phyloP scores from a whole-genome alignment of 2,113 vertebrate genomes.

The Grantiella picta region DNA sequence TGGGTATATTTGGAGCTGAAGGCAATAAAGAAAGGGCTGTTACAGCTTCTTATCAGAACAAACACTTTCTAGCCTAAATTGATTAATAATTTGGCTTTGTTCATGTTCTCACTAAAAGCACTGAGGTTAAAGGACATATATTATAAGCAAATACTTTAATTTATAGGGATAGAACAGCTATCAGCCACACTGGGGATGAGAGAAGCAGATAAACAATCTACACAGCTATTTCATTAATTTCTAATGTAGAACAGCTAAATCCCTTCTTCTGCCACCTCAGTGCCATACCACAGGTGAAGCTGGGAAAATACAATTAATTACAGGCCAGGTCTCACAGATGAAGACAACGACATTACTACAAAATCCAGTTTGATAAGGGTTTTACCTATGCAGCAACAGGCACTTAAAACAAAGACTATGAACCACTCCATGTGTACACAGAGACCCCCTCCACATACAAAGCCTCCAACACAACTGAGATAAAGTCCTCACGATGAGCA shows the following conservation, averaged over 20 bases:
- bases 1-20: not conserved
- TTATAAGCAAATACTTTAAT: not conserved
- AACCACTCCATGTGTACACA: rapidly evolving
- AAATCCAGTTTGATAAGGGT: not conserved
- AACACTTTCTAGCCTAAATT: not conserved
- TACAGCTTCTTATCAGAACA: not conserved
- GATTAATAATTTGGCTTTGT: not conserved
- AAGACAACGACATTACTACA: not conserved
- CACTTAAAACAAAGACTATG: not conserved
- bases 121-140: not conserved
- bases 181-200: not conserved
- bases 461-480: not conserved
- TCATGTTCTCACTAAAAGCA: not conserved
- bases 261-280: not conserved
- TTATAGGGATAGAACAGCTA: not conserved
- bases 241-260: not conserved
- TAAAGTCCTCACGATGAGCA: not conserved
- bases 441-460: rapidly evolving
- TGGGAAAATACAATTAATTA: not conserved
- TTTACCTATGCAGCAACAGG: not conserved
- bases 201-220: not conserved
- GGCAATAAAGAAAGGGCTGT: not conserved
- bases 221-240: not conserved
- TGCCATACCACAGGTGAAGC: not conserved
- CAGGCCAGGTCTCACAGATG: not conserved